Base-by-base conservation (phyloP, 1,140 invertebrate species). In the Samia ricini region DNA sequence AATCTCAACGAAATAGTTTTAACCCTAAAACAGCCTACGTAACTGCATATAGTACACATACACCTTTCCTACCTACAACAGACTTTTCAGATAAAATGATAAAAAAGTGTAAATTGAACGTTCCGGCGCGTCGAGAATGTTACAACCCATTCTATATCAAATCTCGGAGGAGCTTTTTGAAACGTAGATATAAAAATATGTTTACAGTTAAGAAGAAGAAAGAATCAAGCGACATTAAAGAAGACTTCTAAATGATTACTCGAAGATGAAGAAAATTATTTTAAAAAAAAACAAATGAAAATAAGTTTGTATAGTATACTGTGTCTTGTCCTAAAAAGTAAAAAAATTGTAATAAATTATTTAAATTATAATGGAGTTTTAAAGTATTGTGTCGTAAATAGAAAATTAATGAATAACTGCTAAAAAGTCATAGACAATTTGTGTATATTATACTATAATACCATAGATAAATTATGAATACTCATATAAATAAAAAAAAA, bases 171-270 rank as follows among this genome's bases (percentile, higher is more conserved):
- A 74, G 66, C 59, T 76, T 72, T 59, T 56, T 70, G 8, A 82
- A 74, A 54, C 56, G 63, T 33, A 85, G 78, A 66, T 74, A 72
- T 48, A 85, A 71, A 66, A 83, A 77, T 23, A 71, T 74, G 42
- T 79, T 77, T 68, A 63, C 66, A 33, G 66, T 74, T 2, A 77
- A 71, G 61, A 74, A 73, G 63, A 71, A 73, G 22, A 74, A 64
- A 64, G 81, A 72, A 66, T 72, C 70, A 42, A 76, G 60, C 62
- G 33, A 69, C 4, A 65, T 60, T 29, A 66, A 56, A 29, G 61
- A 68, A 33, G 4, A 61, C 12, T 60, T 50, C n/a, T n/a, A 50
- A 52, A 20, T 60, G 54, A 51, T 67, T 55, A 60, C 49, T 63
- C 60, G 2, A 61, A 58, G 48, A 51, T 54, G 2, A 61, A 58